These are phyloP conservation scores for Acanthaster planci DNA, from an alignment of 35 echinoderm and acorn worm genomes.

Conservation along the genomic window DNA sequence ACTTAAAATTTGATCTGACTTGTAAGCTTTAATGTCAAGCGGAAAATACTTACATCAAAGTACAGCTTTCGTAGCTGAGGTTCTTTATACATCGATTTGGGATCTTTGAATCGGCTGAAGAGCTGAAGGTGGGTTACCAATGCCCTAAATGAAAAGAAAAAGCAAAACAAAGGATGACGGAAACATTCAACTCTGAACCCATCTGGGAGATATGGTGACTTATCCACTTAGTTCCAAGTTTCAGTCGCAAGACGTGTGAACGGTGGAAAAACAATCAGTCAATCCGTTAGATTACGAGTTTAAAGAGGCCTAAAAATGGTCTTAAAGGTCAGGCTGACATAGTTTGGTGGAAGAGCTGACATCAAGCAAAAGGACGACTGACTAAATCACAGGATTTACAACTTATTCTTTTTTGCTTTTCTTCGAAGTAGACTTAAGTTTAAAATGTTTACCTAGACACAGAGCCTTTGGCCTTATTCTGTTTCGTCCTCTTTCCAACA, in stretches of 20 bases:
- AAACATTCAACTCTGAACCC: no score
- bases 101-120: slow-evolving; percentile 83
- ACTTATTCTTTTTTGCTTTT: no score
- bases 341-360: no score
- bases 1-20: background rate
- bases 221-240: no score
- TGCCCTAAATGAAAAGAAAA: slow-evolving; percentile 48
- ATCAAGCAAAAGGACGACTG: background rate
- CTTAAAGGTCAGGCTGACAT: no score
- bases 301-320: no score
- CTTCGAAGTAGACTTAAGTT: no score
- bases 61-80: slow-evolving; percentile 73
- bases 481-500: background rate
- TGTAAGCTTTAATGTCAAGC: background rate
- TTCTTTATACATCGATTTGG: slow-evolving; percentile 78
- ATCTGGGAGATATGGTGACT: no score
- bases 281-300: no score
- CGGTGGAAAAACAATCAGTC: no score
- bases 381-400: background rate
- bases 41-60: slow-evolving; percentile 60
- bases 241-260: no score
- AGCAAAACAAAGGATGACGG: no score
- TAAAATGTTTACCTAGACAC: slow-evolving; percentile 5
- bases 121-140: slow-evolving; percentile 68
- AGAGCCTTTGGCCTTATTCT: slow-evolving; percentile 26